Evolutionary conservation across 1,140 invertebrate genomes (phyloP).

Genomic region (Drosophila parabipectinata): DNA sequence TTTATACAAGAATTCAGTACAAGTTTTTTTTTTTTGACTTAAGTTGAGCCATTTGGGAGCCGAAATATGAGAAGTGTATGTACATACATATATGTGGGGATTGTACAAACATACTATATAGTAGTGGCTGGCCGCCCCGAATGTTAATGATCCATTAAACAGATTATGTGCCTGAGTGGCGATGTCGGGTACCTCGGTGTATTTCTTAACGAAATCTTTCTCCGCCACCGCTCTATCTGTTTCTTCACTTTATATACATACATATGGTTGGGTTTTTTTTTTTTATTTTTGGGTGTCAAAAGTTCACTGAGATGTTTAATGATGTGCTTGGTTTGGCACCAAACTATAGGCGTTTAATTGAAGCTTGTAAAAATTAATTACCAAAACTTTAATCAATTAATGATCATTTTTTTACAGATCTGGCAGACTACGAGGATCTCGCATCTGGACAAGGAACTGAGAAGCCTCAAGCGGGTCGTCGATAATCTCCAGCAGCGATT

Average conservation of each 20-base stretch:
- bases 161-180: slow-evolving; percentile 72
- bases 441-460: slow-evolving; percentile 65
- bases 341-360: slow-evolving; percentile 55
- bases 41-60: slow-evolving; percentile 47
- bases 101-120: slow-evolving; percentile 18
- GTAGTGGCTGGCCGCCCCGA: slow-evolving; percentile 48
- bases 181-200: slow-evolving; percentile 29
- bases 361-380: slow-evolving; percentile 58
- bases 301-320: slow-evolving; percentile 14
- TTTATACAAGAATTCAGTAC: slow-evolving; percentile 69
- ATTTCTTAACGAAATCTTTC: slow-evolving; percentile 43
- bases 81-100: neutral
- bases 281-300: slow-evolving; percentile 27
- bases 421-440: slow-evolving; percentile 68
- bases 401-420: slow-evolving; percentile 50
- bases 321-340: slow-evolving; percentile 52
- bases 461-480: slow-evolving; percentile 51
- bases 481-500: slow-evolving; percentile 67
- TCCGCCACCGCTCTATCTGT: slow-evolving; percentile 27
- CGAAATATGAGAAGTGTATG: slow-evolving; percentile 43
- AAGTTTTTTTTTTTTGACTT: slow-evolving; percentile 29
- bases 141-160: slow-evolving; percentile 81
- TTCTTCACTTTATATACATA: slow-evolving; percentile 6
- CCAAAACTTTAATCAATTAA: neutral
- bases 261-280: neutral